Conservation (phyloP, 2,797 vertebrate genomes). For the Hydrocynus forskahlii region DNA sequence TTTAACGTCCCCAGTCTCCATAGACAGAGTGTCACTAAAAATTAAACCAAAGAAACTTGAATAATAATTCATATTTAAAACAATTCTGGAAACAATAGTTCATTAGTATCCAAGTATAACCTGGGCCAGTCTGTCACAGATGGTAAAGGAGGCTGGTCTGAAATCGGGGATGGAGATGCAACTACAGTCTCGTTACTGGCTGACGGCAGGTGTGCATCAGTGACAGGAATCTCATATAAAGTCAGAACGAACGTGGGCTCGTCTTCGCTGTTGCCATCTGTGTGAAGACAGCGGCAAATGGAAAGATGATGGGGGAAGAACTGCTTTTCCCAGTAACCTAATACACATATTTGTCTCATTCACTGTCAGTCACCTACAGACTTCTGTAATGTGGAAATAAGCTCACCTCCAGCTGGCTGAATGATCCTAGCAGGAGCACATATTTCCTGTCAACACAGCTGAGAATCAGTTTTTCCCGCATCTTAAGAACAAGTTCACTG, state of each 20-base stretch:
- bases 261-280: conserved; percentile 22
- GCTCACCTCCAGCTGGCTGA: conserved; percentile 21
- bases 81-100: not conserved
- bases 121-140: conserved; percentile 19
- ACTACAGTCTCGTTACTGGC: conserved; percentile 11
- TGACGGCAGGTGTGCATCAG: conserved; percentile 22
- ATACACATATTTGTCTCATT: no score
- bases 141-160: conserved; percentile 26
- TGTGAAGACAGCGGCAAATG: not conserved
- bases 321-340: not conserved
- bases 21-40: conserved; percentile 7
- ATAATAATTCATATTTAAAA: not conserved
- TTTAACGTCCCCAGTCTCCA: conserved; percentile 6
- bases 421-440: conserved; percentile 33
- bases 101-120: conserved; percentile 19
- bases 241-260: conserved; percentile 64
- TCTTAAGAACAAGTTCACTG: not conserved
- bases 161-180: conserved; percentile 5
- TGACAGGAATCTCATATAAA: conserved; percentile 58
- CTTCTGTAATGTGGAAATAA: not conserved
- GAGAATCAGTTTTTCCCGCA: not conserved
- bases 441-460: conserved; percentile 15
- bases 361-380: not conserved
- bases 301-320: not conserved
- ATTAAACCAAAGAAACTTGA: conserved; percentile 10